Base-by-base conservation (phyloP, 2,888 invertebrate species). In the Meteorus colon region DNA sequence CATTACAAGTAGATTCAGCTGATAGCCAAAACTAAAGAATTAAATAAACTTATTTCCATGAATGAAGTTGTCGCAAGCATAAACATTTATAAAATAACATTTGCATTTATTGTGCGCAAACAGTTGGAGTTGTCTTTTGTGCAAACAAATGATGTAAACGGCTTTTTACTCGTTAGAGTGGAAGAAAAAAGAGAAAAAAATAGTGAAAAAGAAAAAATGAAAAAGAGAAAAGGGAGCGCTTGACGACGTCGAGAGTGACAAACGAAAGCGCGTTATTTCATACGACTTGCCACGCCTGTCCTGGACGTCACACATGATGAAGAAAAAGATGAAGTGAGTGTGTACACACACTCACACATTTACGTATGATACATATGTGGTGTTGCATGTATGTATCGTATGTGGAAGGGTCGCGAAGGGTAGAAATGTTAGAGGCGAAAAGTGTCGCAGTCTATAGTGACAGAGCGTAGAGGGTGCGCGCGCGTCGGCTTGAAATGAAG, bases 231-330 rank as follows among this genome's bases (percentile, higher is more conserved):
- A 55, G 55, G 55, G 55, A 55, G 59, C 27, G 55, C 69, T 70
- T 59, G 34, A 69, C 59, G 37, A 70, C 59, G 55, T 70, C 59
- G 48, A 71, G 41, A 59, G 72, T 63, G 72, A 72, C 72, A 72
- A 72, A 62, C 72, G 63, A 72, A 63, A 72, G 72, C 48, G 48
- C 63, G 72, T 63, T 72, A 72, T 72, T 72, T 48, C 63, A 72
- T 72, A 45, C 63, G 62, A 72, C 63, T 72, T 63, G 29, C 41
- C 72, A 63, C 72, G 62, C 72, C 55, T 62, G 72, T 70, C 70
- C 27, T 27, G 41, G 41, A 62, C 31, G 62, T 31, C 62, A 62
- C 31, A 62, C 65, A 41, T 65, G 65, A 65, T 65, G 65, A 65
- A 29, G 41, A 68, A 24, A 62, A 34, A 73, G 27, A 51, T 37